Evolutionary conservation across 2,888 invertebrate species (phyloP).

Genomic region (Apodemia hepburni): DNA sequence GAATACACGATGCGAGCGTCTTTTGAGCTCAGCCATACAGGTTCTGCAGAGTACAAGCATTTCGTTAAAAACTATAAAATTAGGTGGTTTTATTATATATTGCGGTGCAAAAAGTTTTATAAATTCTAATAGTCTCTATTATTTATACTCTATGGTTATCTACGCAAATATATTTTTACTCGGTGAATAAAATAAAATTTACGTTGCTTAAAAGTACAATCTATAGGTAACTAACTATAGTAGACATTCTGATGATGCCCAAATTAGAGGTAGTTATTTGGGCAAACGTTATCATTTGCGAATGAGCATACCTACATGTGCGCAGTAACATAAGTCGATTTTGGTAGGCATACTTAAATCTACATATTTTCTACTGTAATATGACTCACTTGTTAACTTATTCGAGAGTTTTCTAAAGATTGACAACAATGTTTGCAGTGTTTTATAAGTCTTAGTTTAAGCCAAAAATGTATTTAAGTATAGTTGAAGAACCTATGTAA

Average conservation of each 20-base stretch:
- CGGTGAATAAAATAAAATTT: conserved; percentile 1
- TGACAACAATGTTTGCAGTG: background rate
- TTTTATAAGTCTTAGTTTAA: conserved; percentile 4
- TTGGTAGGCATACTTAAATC: background rate
- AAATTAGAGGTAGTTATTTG: conserved; percentile 7
- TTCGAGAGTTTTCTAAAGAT: background rate
- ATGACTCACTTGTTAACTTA: background rate
- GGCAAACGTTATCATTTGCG: background rate
- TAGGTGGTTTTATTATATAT: conserved; percentile 71
- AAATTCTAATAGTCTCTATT: conserved; percentile 28
- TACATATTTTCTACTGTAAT: conserved; percentile 2
- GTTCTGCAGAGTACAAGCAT: conserved; percentile 72
- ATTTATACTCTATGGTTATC: conserved; percentile 25
- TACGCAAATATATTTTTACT: conserved; percentile 23
- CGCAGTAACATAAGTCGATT: background rate
- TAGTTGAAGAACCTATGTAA: background rate
- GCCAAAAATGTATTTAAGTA: conserved; percentile 2
- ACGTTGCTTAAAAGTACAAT: background rate
- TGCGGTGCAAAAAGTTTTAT: conserved; percentile 68
- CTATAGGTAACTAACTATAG: background rate
- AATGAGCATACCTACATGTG: conserved; percentile 6
- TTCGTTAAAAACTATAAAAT: conserved; percentile 71
- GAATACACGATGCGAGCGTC: conserved; percentile 53
- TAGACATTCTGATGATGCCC: conserved; percentile 15
- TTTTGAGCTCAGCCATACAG: conserved; percentile 67